These are phyloP conservation scores for Formica selysi DNA, from an alignment of 1,140 invertebrate species.

Conservation along the genomic window DNA sequence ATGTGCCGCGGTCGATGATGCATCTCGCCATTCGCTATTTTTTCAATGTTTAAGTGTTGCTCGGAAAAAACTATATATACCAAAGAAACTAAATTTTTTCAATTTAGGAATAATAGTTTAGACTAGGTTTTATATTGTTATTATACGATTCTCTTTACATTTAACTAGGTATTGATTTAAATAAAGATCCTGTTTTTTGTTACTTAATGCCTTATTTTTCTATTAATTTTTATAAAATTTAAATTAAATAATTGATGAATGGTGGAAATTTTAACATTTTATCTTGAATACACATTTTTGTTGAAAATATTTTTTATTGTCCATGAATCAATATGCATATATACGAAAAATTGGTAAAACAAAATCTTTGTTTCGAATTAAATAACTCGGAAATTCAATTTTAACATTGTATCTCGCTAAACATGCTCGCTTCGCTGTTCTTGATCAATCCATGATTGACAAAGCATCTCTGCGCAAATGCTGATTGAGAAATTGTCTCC, in stretches of 20 bases:
- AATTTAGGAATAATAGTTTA: background rate
- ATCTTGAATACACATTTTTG: background rate
- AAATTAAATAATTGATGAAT: background rate
- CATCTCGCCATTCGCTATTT: background rate
- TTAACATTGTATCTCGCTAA: background rate
- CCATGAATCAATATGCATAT: background rate
- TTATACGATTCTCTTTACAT: background rate
- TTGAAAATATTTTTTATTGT: background rate
- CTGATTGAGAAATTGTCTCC: constrained; percentile 30
- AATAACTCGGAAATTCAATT: background rate
- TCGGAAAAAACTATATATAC: background rate
- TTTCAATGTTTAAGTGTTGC: background rate
- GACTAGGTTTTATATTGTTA: background rate
- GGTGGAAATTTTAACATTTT: background rate
- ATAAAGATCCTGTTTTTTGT: background rate
- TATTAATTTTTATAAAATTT: background rate
- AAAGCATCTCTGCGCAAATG: background rate
- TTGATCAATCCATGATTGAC: constrained; percentile 10
- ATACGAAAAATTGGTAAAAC: background rate
- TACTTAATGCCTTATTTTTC: background rate
- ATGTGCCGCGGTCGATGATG: background rate
- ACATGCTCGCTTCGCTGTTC: background rate
- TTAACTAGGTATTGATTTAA: background rate
- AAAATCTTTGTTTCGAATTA: background rate
- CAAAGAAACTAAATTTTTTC: background rate